Evolutionary conservation across 2,113 vertebrate species (phyloP).

Genomic region (Pteronura brasiliensis): DNA sequence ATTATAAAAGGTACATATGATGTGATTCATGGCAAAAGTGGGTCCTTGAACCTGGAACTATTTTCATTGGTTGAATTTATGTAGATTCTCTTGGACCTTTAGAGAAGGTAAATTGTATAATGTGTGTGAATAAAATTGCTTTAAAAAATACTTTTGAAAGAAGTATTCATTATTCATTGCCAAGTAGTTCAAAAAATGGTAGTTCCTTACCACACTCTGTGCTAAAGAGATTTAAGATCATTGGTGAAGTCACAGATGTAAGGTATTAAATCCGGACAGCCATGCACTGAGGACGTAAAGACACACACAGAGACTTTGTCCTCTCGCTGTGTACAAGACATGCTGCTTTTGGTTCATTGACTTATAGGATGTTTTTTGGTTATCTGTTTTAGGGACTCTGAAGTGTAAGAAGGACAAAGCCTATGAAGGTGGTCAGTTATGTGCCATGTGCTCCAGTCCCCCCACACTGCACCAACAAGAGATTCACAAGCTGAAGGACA

Average conservation of each 20-base stretch:
- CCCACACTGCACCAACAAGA: constrained; percentile 79
- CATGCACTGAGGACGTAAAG: fast-evolving
- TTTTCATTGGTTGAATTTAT: not conserved
- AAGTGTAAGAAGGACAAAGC: constrained; percentile 94
- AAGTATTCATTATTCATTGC: not conserved
- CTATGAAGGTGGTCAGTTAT: constrained; percentile 88
- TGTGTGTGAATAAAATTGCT: fast-evolving
- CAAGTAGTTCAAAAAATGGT: fast-evolving
- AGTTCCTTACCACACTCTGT: too few species aligned
- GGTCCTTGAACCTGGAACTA: not conserved
- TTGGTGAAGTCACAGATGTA: not conserved
- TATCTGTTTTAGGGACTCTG: constrained; percentile 84
- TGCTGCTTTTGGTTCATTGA: fast-evolving
- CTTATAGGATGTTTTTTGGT: fast-evolving
- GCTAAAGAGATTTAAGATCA: too few species aligned
- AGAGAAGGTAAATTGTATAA: not conserved
- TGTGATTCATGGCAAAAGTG: fast-evolving
- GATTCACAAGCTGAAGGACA: constrained; percentile 78
- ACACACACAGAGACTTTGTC: fast-evolving
- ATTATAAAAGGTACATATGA: not conserved
- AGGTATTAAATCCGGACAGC: fast-evolving
- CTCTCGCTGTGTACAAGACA: not conserved
- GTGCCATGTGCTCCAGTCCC: constrained; percentile 87
- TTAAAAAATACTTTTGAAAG: not conserved
- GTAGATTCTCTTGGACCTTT: not conserved